Percentiles rank a stretch among this genome's conserved stretches.
These are phyloP conservation scores for Onychomys arenicola DNA, from an alignment of 2,797 vertebrate species.

Conservation along the genomic window DNA sequence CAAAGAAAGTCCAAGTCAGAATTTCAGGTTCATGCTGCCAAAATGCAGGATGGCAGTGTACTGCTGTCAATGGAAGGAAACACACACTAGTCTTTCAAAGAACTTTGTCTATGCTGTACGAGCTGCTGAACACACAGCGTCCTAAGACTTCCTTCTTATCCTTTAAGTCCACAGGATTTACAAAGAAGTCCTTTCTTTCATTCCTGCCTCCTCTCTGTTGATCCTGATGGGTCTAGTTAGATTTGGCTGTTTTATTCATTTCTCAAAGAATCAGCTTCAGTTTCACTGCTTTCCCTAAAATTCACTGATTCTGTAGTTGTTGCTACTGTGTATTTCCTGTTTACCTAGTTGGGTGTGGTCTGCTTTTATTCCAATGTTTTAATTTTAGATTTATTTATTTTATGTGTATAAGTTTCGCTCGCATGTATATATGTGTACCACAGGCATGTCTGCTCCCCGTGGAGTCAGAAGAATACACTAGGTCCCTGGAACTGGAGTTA, in stretches of 20 bases:
- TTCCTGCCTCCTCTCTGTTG: neutral
- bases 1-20: constrained; percentile 29
- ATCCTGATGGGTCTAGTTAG: neutral
- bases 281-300: constrained; percentile 5
- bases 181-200: neutral
- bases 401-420: neutral
- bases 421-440: neutral
- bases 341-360: neutral
- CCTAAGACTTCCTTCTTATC: neutral
- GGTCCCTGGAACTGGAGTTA: neutral
- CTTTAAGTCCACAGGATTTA: neutral
- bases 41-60: constrained; percentile 19
- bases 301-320: neutral
- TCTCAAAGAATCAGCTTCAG: constrained; percentile 20
- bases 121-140: neutral
- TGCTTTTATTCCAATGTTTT: neutral
- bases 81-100: neutral
- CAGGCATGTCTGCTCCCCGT: neutral
- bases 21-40: neutral
- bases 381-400: neutral
- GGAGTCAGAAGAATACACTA: neutral
- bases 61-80: neutral
- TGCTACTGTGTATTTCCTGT: neutral
- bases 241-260: neutral
- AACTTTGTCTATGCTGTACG: neutral